Percentiles rank a stretch among this genome's conserved stretches.
phyloP scores from a whole-genome alignment of 64 coral and sea anemone genomes.

The Montipora sp. region DNA sequence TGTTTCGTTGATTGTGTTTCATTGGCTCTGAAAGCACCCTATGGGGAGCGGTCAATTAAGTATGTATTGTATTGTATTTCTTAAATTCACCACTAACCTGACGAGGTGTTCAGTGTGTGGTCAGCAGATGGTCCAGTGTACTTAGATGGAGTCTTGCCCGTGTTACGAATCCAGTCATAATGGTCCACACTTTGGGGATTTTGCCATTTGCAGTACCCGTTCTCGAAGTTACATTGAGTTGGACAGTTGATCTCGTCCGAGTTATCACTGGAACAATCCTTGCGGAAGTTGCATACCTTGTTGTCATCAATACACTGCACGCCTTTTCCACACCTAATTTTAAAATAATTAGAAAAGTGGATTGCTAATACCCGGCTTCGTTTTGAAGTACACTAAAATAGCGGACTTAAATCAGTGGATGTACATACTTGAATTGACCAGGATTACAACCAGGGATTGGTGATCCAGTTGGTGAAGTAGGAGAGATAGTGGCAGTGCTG shows the following conservation, averaged over 20 bases:
- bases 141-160: slow-evolving; percentile 62
- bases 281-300: slow-evolving; percentile 80
- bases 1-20: too few relatives aligned
- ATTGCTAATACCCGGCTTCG: too few relatives aligned
- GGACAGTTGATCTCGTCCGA: slow-evolving; percentile 87
- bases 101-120: slow-evolving; percentile 62
- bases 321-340: slow-evolving; percentile 58
- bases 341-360: too few relatives aligned
- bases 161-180: slow-evolving; percentile 86
- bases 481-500: slow-evolving; percentile 82
- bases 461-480: slow-evolving; percentile 67
- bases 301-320: slow-evolving; percentile 68
- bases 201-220: slow-evolving; percentile 70
- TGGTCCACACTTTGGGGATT: slow-evolving; percentile 78
- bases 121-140: slow-evolving; percentile 83
- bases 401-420: too few relatives aligned
- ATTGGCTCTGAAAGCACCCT: too few relatives aligned
- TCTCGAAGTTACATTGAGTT: slow-evolving; percentile 84
- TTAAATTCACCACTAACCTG: slow-evolving; percentile 45
- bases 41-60: too few relatives aligned
- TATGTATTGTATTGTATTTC: background rate
- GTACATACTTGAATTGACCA: slow-evolving; percentile 76
- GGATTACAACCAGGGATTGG: slow-evolving; percentile 66
- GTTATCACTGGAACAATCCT: slow-evolving; percentile 66
- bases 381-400: too few relatives aligned